phyloP scores from a whole-genome alignment of 2,888 invertebrate genomes.

The Sphaeridia pumilis region DNA sequence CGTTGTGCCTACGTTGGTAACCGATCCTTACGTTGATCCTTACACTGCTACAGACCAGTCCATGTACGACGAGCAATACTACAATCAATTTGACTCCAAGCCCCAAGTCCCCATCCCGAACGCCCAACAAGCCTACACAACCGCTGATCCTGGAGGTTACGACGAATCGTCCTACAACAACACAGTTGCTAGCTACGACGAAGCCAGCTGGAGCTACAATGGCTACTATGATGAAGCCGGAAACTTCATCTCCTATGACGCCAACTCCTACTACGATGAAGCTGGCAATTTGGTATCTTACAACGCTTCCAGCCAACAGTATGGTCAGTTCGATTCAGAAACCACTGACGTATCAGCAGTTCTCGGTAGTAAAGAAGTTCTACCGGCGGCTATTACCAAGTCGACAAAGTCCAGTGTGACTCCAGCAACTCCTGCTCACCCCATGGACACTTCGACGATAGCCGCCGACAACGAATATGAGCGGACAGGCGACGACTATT shows the following conservation, averaged over 20 bases:
- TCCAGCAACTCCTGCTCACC: not conserved
- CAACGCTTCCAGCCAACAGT: slow-evolving; percentile 19
- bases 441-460: not conserved
- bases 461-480: slow-evolving; percentile 14
- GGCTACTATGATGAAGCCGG: slow-evolving; percentile 36
- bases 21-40: too few species aligned
- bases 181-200: too few species aligned
- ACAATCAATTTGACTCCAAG: too few species aligned
- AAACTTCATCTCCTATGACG: slow-evolving; percentile 34
- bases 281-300: slow-evolving; percentile 19
- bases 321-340: slow-evolving; percentile 24
- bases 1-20: too few species aligned
- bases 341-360: not conserved
- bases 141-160: slow-evolving; percentile 1
- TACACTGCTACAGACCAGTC: too few species aligned
- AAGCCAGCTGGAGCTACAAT: slow-evolving; percentile 23
- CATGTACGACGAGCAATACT: too few species aligned
- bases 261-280: slow-evolving; percentile 34
- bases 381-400: not conserved
- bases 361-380: not conserved
- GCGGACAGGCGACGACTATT: slow-evolving; percentile 2
- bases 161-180: slow-evolving; percentile 9
- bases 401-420: not conserved
- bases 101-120: too few species aligned
- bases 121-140: not conserved